These are phyloP conservation scores for Stenotaenia linearis DNA, from an alignment of 2,888 invertebrate species.

Conservation along the genomic window DNA sequence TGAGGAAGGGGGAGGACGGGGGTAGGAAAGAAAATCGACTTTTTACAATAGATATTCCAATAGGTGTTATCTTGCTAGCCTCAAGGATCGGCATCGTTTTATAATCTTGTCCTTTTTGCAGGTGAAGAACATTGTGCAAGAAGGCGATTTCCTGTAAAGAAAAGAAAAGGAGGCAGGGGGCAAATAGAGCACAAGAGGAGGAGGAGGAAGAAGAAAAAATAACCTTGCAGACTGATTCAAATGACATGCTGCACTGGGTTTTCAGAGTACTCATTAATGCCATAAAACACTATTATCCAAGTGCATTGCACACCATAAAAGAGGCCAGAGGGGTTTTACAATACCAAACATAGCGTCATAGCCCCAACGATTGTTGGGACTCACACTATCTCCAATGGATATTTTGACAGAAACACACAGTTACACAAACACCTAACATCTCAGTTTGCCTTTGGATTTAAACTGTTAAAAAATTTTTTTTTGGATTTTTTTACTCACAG, in stretches of 20 bases:
- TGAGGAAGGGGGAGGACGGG: not conserved
- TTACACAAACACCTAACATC: not conserved
- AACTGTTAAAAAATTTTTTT: not conserved
- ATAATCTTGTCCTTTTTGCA: constrained; percentile 29
- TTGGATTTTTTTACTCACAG: not conserved
- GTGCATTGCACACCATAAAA: constrained; percentile 10
- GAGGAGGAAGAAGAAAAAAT: not conserved
- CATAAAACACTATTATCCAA: constrained; percentile 26
- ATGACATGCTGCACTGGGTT: constrained; percentile 2
- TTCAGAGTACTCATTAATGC: constrained; percentile 1
- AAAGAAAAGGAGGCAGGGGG: constrained; percentile 1
- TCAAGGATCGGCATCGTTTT: constrained; percentile 12
- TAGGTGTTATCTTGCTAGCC: constrained; percentile 30
- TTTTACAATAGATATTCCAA: not conserved
- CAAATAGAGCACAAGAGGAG: not conserved
- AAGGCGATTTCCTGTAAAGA: not conserved
- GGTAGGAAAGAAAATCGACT: not conserved
- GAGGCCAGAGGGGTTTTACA: constrained; percentile 23
- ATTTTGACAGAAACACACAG: constrained; percentile 8
- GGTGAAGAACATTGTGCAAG: constrained; percentile 28
- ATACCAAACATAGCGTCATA: not conserved
- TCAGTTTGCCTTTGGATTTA: not conserved
- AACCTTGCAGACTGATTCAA: constrained; percentile 8
- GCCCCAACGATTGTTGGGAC: not conserved
- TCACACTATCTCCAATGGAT: constrained; percentile 7